These are phyloP conservation scores for Salvelinus alpinus DNA, from an alignment of 2,113 vertebrate genomes.

Conservation along the genomic window DNA sequence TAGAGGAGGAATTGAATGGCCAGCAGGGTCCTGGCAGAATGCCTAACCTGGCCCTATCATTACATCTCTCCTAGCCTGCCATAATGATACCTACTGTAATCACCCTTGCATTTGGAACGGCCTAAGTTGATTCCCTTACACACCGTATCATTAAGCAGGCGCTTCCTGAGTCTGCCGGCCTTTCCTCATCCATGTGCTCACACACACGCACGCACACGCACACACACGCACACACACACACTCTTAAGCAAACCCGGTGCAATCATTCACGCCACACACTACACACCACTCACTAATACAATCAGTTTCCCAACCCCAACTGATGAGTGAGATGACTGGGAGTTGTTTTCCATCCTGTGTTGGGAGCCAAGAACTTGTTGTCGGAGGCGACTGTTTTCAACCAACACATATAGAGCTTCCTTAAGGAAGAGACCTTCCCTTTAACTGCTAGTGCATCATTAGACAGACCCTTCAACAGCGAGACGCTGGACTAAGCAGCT, in stretches of 20 bases:
- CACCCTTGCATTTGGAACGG: constrained; percentile 26
- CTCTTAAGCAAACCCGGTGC: background rate
- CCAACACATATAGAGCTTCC: constrained; percentile 23
- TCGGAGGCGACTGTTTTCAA: background rate
- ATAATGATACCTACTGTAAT: constrained; percentile 41
- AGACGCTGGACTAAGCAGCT: constrained; percentile 46
- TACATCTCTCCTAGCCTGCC: constrained; percentile 31
- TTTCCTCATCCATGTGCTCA: constrained; percentile 16
- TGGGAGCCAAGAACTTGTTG: background rate
- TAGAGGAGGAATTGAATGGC: constrained; percentile 33
- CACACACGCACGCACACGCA: background rate
- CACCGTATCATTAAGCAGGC: constrained; percentile 21
- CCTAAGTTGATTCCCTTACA: constrained; percentile 33
- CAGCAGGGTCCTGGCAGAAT: constrained; percentile 44
- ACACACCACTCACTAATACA: constrained; percentile 28
- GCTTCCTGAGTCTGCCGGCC: constrained; percentile 10
- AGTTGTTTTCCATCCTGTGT: background rate
- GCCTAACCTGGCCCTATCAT: constrained; percentile 48
- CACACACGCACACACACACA: constrained; percentile 5
- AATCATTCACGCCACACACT: constrained; percentile 14
- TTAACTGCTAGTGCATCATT: constrained; percentile 24
- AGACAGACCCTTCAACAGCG: constrained; percentile 46
- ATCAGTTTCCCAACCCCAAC: constrained; percentile 10
- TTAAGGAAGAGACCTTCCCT: too few relatives aligned
- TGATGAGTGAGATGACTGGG: background rate